Conservation (phyloP, 2,797 vertebrate species). For the Danio albolineatus region DNA sequence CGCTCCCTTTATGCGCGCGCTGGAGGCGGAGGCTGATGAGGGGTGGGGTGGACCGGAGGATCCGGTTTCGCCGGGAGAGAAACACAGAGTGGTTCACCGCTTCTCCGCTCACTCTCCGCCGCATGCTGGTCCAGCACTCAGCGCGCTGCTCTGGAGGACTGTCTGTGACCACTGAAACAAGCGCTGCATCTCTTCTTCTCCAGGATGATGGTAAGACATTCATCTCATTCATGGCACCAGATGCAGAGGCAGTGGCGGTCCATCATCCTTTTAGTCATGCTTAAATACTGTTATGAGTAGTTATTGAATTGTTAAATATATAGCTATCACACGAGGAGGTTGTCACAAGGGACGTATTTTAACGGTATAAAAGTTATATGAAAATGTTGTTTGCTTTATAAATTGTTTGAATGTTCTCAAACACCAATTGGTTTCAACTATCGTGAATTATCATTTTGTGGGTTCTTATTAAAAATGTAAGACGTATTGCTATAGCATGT, state of each 20-base stretch:
- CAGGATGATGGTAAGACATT: constrained; percentile 29
- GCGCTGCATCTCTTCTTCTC: constrained; percentile 1
- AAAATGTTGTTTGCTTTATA: too few species aligned
- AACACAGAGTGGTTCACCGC: constrained; percentile 41
- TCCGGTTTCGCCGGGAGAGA: constrained; percentile 54
- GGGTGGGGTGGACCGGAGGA: constrained; percentile 48
- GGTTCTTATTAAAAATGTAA: not conserved
- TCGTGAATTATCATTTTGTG: not conserved
- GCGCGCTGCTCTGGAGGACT: constrained; percentile 19
- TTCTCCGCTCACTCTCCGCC: constrained; percentile 35
- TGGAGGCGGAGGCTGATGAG: constrained; percentile 44
- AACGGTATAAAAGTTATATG: not conserved
- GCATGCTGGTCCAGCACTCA: constrained; percentile 17
- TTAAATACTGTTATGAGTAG: not conserved
- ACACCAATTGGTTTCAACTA: not conserved
- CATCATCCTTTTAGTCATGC: not conserved
- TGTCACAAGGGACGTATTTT: not conserved
- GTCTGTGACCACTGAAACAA: not conserved
- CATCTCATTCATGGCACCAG: not conserved
- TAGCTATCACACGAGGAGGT: not conserved
- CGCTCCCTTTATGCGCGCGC: constrained; percentile 46
- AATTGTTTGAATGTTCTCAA: too few species aligned
- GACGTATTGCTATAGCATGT: not conserved
- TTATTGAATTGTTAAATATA: not conserved
- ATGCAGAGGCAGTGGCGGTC: not conserved